Conservation (phyloP, 2,888 invertebrate species). For the Meiosimyza decipiens region DNA sequence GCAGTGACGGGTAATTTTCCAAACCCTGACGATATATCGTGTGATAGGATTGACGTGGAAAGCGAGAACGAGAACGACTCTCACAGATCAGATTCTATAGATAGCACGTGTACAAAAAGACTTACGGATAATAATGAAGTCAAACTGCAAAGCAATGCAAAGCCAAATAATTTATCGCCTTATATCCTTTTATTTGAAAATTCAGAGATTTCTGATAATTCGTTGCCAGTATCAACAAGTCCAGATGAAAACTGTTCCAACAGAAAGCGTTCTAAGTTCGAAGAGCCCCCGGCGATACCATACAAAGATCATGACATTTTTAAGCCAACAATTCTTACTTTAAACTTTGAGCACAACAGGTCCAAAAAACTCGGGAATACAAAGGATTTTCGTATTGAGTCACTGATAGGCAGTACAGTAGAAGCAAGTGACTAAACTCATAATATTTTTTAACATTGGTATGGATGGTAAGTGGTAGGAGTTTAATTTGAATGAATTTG, state of each 20-base stretch:
- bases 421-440: conserved; percentile 50
- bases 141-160: conserved; percentile 4
- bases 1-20: conserved; percentile 51
- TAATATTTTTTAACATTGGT: not conserved
- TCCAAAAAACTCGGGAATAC: conserved; percentile 58
- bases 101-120: conserved; percentile 59
- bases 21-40: conserved; percentile 60
- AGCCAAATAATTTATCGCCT: conserved; percentile 45
- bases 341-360: conserved; percentile 57
- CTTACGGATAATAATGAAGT: conserved; percentile 33
- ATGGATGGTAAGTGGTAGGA: not conserved
- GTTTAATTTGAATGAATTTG: no score
- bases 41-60: conserved; percentile 66
- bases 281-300: conserved; percentile 41
- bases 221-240: conserved; percentile 54
- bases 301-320: conserved; percentile 42
- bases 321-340: conserved; percentile 51
- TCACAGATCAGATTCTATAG: conserved; percentile 64
- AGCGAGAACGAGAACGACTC: conserved; percentile 65
- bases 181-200: conserved; percentile 59
- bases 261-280: conserved; percentile 41
- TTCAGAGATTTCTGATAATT: conserved; percentile 57
- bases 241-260: conserved; percentile 49
- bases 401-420: conserved; percentile 62
- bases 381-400: conserved; percentile 67